Conservation (phyloP, 2,797 vertebrate genomes). For the Rhyacichthys aspro region DNA sequence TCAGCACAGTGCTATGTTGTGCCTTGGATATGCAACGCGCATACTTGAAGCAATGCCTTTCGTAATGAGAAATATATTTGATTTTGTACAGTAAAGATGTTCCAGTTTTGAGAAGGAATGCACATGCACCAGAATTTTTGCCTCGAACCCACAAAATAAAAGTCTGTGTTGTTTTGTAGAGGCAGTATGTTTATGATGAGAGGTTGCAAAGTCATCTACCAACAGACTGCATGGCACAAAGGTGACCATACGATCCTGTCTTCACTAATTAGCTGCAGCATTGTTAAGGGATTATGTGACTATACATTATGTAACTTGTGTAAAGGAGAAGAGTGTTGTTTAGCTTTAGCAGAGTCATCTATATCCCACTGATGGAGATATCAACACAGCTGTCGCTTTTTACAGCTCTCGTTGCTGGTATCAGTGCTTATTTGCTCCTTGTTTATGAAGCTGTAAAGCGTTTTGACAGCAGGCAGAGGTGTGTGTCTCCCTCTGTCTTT, state of each 20-base stretch:
- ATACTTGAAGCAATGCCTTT: conserved; percentile 30
- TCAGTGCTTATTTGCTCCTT: conserved; percentile 43
- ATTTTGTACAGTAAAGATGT: conserved; percentile 49
- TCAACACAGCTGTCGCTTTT: conserved; percentile 50
- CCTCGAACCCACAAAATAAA: conserved; percentile 25
- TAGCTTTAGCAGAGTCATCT: conserved; percentile 42
- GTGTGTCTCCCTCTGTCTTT: conserved; percentile 21
- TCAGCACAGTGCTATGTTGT: conserved; percentile 34
- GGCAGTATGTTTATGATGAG: conserved; percentile 6
- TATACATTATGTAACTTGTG: conserved; percentile 61
- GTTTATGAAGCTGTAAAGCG: conserved; percentile 46
- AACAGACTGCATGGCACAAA: conserved; percentile 45
- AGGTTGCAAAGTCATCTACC: conserved; percentile 41
- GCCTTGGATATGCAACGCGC: conserved; percentile 43
- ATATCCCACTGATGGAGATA: conserved; percentile 42
- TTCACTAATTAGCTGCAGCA: conserved; percentile 61
- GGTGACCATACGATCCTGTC: conserved; percentile 61
- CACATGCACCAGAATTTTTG: conserved; percentile 20
- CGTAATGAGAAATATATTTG: conserved; percentile 72
- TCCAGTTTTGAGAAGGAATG: conserved; percentile 44
- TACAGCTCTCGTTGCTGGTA: conserved; percentile 35
- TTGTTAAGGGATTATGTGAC: conserved; percentile 51
- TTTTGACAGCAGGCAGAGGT: conserved; percentile 42
- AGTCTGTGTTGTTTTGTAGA: conserved; percentile 6
- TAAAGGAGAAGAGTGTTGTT: conserved; percentile 43